Evolutionary conservation across 2,888 invertebrate species (phyloP).

Genomic region (Drosophila niveifrons): DNA sequence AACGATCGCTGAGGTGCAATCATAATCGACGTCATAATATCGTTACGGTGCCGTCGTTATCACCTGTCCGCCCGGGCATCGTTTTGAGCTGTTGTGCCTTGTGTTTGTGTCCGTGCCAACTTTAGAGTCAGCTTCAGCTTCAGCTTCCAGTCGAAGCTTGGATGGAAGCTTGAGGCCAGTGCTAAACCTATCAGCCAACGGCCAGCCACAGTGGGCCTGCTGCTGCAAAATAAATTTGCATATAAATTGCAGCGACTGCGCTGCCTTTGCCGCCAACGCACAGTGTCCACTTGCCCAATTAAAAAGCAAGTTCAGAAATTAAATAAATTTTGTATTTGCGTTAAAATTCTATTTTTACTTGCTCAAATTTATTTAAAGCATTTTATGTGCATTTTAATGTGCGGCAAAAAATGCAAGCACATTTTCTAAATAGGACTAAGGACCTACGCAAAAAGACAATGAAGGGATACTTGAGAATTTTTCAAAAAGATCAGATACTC

Average conservation of each 20-base stretch:
- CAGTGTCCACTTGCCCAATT: slow-evolving; percentile 1
- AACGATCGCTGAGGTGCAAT: slow-evolving; percentile 64
- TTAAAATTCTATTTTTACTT: neutral
- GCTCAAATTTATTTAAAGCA: too few species aligned
- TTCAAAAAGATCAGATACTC: too few species aligned
- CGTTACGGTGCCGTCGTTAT: slow-evolving; percentile 69
- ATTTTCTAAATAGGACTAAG: too few species aligned
- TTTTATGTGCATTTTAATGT: too few species aligned
- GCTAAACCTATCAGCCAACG: slow-evolving; percentile 18
- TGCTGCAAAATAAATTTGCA: slow-evolving; percentile 73
- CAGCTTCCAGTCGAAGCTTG: neutral
- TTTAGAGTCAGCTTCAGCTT: slow-evolving; percentile 4
- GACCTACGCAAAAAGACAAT: too few species aligned
- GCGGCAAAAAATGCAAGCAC: too few species aligned
- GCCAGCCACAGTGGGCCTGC: slow-evolving; percentile 32
- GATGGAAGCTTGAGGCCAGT: neutral
- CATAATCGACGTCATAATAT: slow-evolving; percentile 79
- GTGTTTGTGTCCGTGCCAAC: slow-evolving; percentile 2
- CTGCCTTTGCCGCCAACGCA: slow-evolving; percentile 24
- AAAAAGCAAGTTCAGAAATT: neutral
- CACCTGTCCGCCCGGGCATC: slow-evolving; percentile 57
- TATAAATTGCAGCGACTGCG: slow-evolving; percentile 73
- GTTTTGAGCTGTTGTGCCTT: slow-evolving; percentile 8
- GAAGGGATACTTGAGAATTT: too few species aligned
- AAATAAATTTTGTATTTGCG: neutral